phyloP scores from a whole-genome alignment of 2,888 invertebrate genomes.

The Lithophane ornitopus region DNA sequence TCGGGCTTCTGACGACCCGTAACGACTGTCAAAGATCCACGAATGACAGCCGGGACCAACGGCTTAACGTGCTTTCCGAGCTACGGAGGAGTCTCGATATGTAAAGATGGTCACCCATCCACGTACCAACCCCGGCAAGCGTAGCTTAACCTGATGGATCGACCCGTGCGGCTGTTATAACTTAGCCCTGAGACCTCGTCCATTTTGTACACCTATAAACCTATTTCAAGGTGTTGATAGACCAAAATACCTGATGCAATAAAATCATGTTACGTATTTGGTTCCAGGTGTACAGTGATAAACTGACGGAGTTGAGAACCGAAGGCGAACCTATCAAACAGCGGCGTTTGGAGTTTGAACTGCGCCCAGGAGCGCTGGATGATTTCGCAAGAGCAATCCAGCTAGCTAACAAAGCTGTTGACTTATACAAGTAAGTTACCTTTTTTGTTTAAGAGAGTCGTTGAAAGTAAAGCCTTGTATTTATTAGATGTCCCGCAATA shows the following conservation, averaged over 20 bases:
- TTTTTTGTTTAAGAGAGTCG: neutral
- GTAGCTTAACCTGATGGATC: no score
- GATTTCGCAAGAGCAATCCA: constrained; percentile 95
- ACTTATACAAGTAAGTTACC: constrained; percentile 91
- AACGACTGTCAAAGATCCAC: no score
- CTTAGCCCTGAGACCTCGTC: no score
- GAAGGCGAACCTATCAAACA: constrained; percentile 97
- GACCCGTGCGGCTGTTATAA: no score
- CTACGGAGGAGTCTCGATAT: no score
- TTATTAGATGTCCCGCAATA: neutral
- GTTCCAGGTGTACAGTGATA: constrained; percentile 91
- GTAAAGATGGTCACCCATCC: no score
- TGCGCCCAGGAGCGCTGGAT: constrained; percentile 95
- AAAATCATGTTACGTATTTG: constrained; percentile 1
- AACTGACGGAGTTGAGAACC: constrained; percentile 91
- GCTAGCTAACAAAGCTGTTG: constrained; percentile 94
- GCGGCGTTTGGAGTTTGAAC: constrained; percentile 95
- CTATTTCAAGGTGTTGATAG: neutral
- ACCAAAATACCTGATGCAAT: neutral
- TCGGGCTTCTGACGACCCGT: no score
- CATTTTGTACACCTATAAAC: no score
- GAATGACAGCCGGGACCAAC: no score
- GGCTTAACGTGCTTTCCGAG: no score
- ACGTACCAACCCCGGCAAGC: no score
- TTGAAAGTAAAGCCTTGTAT: neutral